phyloP scores from a whole-genome alignment of 2,797 vertebrate species.

The Syncerus caffer region DNA sequence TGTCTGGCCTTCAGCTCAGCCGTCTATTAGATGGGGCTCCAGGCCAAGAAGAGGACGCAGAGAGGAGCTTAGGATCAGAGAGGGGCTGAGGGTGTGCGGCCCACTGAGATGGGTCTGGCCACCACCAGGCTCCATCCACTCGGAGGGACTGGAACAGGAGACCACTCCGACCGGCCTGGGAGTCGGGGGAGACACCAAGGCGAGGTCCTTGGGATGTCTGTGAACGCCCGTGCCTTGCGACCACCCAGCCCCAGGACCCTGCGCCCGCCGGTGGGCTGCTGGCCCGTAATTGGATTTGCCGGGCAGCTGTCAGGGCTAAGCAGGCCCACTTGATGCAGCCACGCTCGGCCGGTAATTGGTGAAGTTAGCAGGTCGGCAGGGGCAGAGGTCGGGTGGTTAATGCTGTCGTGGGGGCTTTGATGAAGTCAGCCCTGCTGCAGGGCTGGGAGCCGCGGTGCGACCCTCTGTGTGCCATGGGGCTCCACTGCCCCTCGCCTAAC shows the following conservation, averaged over 20 bases:
- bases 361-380: slow-evolving; percentile 90
- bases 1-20: background rate
- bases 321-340: slow-evolving; percentile 91
- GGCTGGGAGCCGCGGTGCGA: background rate
- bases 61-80: background rate
- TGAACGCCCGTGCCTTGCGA: background rate
- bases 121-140: fast-evolving
- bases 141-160: background rate
- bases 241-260: background rate
- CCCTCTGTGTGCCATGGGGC: background rate
- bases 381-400: slow-evolving; percentile 88
- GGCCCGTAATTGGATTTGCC: slow-evolving; percentile 90
- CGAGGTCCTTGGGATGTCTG: background rate
- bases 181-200: background rate
- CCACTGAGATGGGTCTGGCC: fast-evolving
- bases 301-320: slow-evolving; percentile 89
- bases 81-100: fast-evolving
- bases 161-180: fast-evolving
- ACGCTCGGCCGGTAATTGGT: slow-evolving; percentile 89
- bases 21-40: background rate
- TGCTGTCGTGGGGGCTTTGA: slow-evolving; percentile 82
- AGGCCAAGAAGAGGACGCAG: background rate
- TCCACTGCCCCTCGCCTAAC: background rate
- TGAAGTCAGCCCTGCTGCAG: slow-evolving; percentile 81
- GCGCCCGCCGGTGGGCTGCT: slow-evolving; percentile 65